Evolutionary conservation across 2,888 invertebrate genomes (phyloP).

Genomic region (Aphrophora alni): DNA sequence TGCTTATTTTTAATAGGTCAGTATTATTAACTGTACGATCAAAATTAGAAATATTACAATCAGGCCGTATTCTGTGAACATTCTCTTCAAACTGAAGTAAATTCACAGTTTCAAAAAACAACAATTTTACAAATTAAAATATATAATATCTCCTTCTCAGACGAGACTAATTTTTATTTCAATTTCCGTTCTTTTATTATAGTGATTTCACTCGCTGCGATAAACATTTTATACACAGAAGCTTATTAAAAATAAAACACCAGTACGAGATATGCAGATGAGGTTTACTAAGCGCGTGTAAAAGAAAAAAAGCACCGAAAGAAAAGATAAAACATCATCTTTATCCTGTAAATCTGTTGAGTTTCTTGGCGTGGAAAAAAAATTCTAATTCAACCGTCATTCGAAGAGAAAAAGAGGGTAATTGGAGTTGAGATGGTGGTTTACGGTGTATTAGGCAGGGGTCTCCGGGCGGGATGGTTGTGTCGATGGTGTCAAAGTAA

Average conservation of each 20-base stretch:
- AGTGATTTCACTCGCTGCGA: too few relatives aligned
- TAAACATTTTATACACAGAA: too few relatives aligned
- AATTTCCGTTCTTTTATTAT: too few relatives aligned
- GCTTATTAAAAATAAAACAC: neutral
- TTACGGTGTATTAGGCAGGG: neutral
- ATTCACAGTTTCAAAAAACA: too few relatives aligned
- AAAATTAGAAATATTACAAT: too few relatives aligned
- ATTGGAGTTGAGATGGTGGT: neutral
- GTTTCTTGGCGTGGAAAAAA: neutral
- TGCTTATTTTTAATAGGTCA: too few relatives aligned
- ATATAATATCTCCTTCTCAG: too few relatives aligned
- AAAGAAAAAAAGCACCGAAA: neutral
- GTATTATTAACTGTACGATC: too few relatives aligned
- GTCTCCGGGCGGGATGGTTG: neutral
- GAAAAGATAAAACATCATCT: neutral
- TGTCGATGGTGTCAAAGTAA: neutral
- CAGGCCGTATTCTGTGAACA: too few relatives aligned
- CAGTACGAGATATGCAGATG: neutral
- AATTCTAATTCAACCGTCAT: neutral
- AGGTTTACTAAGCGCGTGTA: neutral
- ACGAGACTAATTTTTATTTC: too few relatives aligned
- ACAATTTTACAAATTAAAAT: too few relatives aligned
- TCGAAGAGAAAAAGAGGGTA: neutral
- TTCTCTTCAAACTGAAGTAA: too few relatives aligned
- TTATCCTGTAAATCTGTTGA: neutral